These are phyloP conservation scores for Silurus meridionalis DNA, from an alignment of 2,113 vertebrate species.

Conservation along the genomic window DNA sequence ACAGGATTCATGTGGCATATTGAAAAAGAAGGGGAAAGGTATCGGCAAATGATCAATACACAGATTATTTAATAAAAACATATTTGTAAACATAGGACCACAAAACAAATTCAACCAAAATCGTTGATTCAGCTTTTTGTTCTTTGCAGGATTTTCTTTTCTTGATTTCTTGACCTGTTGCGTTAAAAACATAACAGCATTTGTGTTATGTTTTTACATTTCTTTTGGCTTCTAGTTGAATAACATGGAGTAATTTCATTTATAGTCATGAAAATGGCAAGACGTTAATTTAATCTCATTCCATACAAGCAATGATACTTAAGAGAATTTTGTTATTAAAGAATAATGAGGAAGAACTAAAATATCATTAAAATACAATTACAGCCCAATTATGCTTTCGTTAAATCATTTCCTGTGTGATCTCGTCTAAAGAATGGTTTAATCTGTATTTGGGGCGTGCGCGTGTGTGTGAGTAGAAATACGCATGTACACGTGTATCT, in stretches of 20 bases:
- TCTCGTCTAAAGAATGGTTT: neutral
- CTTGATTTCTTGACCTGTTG: neutral
- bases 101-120: neutral
- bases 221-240: neutral
- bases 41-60: neutral
- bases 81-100: neutral
- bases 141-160: neutral
- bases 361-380: constrained; percentile 8
- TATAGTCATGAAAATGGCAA: constrained; percentile 32
- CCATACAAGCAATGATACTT: constrained; percentile 6
- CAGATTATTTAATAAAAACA: too few species aligned
- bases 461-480: neutral
- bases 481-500: neutral
- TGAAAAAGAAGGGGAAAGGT: neutral
- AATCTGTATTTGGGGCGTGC: neutral
- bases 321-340: constrained; percentile 4
- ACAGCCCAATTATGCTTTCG: constrained; percentile 1
- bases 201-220: neutral
- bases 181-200: too few species aligned
- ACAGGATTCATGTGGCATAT: neutral
- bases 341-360: constrained; percentile 6
- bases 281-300: constrained; percentile 23
- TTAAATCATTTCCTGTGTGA: neutral
- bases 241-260: neutral
- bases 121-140: neutral